phyloP scores from a whole-genome alignment of 2,888 invertebrate species.

The Drosophila austrosaltans region DNA sequence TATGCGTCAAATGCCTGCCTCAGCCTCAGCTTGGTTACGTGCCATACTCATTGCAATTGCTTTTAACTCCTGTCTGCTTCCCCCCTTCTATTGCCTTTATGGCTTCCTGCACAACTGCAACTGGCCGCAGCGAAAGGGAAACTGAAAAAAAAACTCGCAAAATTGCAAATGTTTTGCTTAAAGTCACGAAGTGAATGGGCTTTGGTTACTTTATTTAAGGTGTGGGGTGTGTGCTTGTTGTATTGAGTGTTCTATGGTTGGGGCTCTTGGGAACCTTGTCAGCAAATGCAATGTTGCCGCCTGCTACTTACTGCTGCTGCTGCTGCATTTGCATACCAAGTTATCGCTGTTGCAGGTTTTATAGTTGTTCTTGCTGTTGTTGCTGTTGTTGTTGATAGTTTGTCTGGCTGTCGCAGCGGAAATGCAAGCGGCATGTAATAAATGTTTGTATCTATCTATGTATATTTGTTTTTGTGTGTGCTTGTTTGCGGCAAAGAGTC shows the following conservation, averaged over 20 bases:
- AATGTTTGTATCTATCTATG: conserved; percentile 1
- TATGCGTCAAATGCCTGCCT: conserved; percentile 43
- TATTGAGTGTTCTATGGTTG: conserved; percentile 32
- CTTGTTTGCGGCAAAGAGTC: conserved; percentile 9
- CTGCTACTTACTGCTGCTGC: conserved; percentile 10
- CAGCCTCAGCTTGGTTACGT: conserved; percentile 1
- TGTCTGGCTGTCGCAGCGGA: conserved; percentile 67
- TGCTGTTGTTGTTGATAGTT: conserved; percentile 23
- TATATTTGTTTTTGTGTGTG: conserved; percentile 10
- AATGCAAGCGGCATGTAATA: conserved; percentile 50
- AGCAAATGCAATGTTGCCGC: conserved; percentile 19
- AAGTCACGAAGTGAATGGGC: conserved; percentile 69
- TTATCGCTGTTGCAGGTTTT: conserved; percentile 32
- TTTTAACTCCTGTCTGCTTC: not conserved
- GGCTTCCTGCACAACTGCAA: conserved; percentile 22
- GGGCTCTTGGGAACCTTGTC: conserved; percentile 43
- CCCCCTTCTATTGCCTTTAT: conserved; percentile 2
- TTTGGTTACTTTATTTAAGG: conserved; percentile 19
- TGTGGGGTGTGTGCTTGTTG: conserved; percentile 8
- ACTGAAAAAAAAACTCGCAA: conserved; percentile 36
- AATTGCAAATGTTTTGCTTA: conserved; percentile 37
- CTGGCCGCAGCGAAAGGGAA: conserved; percentile 50
- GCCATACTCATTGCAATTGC: conserved; percentile 4
- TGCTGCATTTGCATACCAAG: conserved; percentile 64
- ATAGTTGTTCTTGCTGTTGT: conserved; percentile 42